Conservation (phyloP, 2,113 vertebrate genomes). For the Apodemus speciosus region DNA sequence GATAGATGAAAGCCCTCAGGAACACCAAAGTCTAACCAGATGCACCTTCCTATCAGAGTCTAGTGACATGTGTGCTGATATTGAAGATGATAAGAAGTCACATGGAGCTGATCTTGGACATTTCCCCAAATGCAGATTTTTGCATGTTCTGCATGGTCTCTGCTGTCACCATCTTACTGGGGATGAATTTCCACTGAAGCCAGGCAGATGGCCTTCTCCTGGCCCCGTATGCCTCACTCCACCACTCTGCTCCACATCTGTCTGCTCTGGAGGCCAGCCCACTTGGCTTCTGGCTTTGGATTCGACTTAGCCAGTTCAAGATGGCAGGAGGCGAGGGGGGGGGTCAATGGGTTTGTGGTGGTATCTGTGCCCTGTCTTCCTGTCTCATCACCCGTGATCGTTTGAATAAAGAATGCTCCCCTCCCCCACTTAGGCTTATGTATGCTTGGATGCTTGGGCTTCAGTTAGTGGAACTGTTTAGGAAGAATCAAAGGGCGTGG, state of each 20-base stretch:
- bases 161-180: neutral
- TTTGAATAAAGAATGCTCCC: neutral
- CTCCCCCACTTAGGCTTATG: neutral
- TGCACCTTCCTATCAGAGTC: neutral
- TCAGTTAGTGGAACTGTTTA: neutral
- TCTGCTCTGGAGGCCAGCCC: neutral
- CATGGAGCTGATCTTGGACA: neutral
- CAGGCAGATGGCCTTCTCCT: neutral
- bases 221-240: neutral
- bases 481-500: neutral
- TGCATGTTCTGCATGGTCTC: neutral
- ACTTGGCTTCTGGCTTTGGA: neutral
- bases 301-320: neutral
- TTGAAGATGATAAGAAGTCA: neutral
- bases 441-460: neutral
- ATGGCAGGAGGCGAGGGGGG: neutral
- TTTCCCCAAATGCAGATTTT: neutral
- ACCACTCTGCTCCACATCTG: neutral
- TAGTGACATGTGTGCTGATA: neutral
- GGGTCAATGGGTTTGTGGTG: fast-evolving
- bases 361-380: neutral
- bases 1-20: neutral
- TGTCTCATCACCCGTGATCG: neutral
- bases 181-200: neutral
- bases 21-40: neutral